These are phyloP conservation scores for Cordilura impudica DNA, from an alignment of 2,888 invertebrate genomes.

Conservation along the genomic window DNA sequence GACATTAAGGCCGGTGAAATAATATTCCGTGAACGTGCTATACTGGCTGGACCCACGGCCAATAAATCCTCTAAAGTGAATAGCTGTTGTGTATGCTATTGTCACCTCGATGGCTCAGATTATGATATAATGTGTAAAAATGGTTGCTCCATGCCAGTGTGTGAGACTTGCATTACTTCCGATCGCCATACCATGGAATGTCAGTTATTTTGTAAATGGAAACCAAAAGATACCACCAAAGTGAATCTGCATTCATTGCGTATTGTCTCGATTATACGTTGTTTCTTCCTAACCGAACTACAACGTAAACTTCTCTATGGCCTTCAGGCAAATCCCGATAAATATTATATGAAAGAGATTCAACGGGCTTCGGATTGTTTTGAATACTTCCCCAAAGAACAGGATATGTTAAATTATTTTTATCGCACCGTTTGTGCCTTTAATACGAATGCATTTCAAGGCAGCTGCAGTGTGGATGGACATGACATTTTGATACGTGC, in stretches of 20 bases:
- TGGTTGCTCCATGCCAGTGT: constrained; percentile 85
- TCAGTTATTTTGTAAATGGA: constrained; percentile 80
- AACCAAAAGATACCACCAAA: constrained; percentile 77
- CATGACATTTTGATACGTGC: constrained; percentile 80
- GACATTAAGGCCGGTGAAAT: constrained; percentile 84
- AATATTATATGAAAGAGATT: constrained; percentile 71
- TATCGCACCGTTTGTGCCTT: constrained; percentile 75
- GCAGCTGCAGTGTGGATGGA: constrained; percentile 68
- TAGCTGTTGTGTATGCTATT: constrained; percentile 83
- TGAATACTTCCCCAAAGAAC: constrained; percentile 73
- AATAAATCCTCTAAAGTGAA: constrained; percentile 79
- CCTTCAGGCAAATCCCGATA: constrained; percentile 76
- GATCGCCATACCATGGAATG: constrained; percentile 83
- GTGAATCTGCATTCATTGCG: constrained; percentile 72
- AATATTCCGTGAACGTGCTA: constrained; percentile 84
- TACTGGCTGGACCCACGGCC: constrained; percentile 84
- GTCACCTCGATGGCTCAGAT: constrained; percentile 74
- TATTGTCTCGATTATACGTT: constrained; percentile 74
- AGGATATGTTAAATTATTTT: constrained; percentile 72
- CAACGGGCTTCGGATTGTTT: constrained; percentile 72
- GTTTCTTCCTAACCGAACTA: constrained; percentile 72
- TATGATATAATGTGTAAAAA: constrained; percentile 79
- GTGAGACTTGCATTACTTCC: constrained; percentile 82
- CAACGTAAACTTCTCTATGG: constrained; percentile 72
- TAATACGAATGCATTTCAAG: constrained; percentile 77